A percentile compares a stretch with the other conserved stretches of the same genome.
phyloP scores from a whole-genome alignment of 1,140 invertebrate genomes.

The Lepidurus arcticus region DNA sequence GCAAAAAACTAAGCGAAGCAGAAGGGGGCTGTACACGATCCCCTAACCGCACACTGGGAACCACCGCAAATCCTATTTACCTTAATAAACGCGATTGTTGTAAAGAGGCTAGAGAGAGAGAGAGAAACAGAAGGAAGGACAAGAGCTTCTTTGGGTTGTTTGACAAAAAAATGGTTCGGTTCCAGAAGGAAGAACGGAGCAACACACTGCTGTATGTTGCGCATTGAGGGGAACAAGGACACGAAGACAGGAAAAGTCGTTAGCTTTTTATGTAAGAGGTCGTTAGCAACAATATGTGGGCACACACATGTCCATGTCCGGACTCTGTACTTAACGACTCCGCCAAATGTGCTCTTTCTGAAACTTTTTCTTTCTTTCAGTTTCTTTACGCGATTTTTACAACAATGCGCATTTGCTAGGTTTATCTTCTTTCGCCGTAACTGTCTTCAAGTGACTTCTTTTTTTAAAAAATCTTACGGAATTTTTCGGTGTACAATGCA shows the following conservation, averaged over 20 bases:
- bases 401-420: not conserved
- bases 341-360: not conserved
- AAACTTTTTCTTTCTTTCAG: not conserved
- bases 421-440: no score
- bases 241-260: slow-evolving; percentile 4
- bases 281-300: slow-evolving; percentile 14
- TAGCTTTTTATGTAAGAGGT: slow-evolving; percentile 19
- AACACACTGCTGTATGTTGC: not conserved
- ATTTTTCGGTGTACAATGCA: no score
- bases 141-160: not conserved
- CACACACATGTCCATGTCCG: not conserved
- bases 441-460: no score
- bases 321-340: not conserved
- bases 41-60: not conserved
- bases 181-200: not conserved
- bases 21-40: not conserved
- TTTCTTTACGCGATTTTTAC: not conserved
- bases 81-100: not conserved
- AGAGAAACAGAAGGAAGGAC: not conserved
- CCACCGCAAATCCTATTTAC: slow-evolving; percentile 2
- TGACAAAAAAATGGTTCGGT: not conserved
- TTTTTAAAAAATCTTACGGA: no score
- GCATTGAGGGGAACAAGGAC: not conserved
- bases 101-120: not conserved
- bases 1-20: not conserved